A percentile compares a stretch with the other conserved stretches of the same genome.
Conservation (phyloP, 2,797 vertebrate species). For the Salarias fasciatus region DNA sequence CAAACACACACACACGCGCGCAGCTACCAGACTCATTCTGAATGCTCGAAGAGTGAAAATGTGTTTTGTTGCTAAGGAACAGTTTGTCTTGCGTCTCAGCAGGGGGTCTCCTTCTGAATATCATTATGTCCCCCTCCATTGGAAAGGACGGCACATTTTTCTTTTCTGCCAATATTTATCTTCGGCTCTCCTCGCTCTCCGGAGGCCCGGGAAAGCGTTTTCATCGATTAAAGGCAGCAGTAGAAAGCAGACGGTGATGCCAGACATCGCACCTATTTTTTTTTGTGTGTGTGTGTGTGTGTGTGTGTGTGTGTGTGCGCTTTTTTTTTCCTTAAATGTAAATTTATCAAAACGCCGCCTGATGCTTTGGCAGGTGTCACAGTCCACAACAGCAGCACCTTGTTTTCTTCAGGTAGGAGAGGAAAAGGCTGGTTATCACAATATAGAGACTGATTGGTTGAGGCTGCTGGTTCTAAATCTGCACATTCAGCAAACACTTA, state of each 20-base stretch:
- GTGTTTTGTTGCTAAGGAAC: slow-evolving; percentile 86
- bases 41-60: slow-evolving; percentile 60
- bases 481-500: background rate
- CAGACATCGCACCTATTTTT: too few relatives aligned
- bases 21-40: slow-evolving; percentile 29
- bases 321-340: slow-evolving; percentile 44
- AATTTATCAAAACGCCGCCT: slow-evolving; percentile 43
- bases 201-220: slow-evolving; percentile 64
- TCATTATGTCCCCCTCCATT: slow-evolving; percentile 77
- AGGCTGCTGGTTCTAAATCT: slow-evolving; percentile 7
- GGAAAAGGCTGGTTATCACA: slow-evolving; percentile 17
- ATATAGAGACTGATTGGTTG: slow-evolving; percentile 15
- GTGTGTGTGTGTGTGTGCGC: too few relatives aligned
- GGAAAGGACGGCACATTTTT: slow-evolving; percentile 71
- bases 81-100: slow-evolving; percentile 76
- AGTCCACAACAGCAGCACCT: slow-evolving; percentile 26
- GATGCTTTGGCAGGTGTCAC: slow-evolving; percentile 36
- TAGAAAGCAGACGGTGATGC: slow-evolving; percentile 18
- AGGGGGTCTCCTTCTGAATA: slow-evolving; percentile 80
- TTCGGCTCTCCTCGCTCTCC: slow-evolving; percentile 60
- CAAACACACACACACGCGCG: slow-evolving; percentile 13
- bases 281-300: too few relatives aligned
- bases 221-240: slow-evolving; percentile 71
- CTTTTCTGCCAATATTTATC: slow-evolving; percentile 81
- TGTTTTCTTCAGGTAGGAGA: slow-evolving; percentile 14